phyloP scores from a whole-genome alignment of 1,140 invertebrate genomes.

The Luehdorfia chinensis region DNA sequence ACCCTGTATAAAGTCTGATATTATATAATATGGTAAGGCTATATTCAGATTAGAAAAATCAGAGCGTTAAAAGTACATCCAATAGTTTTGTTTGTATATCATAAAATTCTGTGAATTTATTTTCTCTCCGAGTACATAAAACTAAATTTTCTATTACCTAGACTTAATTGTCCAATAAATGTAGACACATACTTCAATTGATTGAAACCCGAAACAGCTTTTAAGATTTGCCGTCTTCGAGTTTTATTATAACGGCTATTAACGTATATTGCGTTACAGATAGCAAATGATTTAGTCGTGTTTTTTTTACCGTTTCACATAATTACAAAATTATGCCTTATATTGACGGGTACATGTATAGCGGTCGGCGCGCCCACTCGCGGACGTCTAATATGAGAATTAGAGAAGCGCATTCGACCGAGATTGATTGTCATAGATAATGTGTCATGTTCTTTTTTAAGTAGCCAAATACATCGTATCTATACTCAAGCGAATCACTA shows the following conservation, averaged over 20 bases:
- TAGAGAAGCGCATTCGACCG: conserved; percentile 51
- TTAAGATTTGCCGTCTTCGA: conserved; percentile 57
- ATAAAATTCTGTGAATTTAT: conserved; percentile 23
- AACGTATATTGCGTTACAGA: conserved; percentile 68
- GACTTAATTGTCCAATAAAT: conserved; percentile 50
- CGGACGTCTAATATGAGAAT: conserved; percentile 49
- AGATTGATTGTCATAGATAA: conserved; percentile 68
- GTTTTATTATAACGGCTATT: conserved; percentile 63
- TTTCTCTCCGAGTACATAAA: too few relatives aligned
- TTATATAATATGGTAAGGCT: too few relatives aligned
- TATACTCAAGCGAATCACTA: conserved; percentile 44
- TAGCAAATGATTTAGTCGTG: conserved; percentile 56
- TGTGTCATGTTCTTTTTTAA: conserved; percentile 64
- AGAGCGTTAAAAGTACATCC: too few relatives aligned
- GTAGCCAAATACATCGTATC: conserved; percentile 49
- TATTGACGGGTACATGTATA: conserved; percentile 44
- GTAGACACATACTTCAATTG: conserved; percentile 52
- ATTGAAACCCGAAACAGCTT: conserved; percentile 44
- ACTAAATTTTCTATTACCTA: conserved; percentile 27
- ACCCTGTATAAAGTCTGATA: too few relatives aligned
- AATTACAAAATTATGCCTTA: conserved; percentile 72
- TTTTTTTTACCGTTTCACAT: conserved; percentile 69
- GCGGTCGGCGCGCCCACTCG: conserved; percentile 49
- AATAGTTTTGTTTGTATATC: conserved; percentile 21
- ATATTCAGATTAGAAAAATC: too few relatives aligned